These are phyloP conservation scores for Indri indri DNA, from an alignment of 2,113 vertebrate species.

Conservation along the genomic window DNA sequence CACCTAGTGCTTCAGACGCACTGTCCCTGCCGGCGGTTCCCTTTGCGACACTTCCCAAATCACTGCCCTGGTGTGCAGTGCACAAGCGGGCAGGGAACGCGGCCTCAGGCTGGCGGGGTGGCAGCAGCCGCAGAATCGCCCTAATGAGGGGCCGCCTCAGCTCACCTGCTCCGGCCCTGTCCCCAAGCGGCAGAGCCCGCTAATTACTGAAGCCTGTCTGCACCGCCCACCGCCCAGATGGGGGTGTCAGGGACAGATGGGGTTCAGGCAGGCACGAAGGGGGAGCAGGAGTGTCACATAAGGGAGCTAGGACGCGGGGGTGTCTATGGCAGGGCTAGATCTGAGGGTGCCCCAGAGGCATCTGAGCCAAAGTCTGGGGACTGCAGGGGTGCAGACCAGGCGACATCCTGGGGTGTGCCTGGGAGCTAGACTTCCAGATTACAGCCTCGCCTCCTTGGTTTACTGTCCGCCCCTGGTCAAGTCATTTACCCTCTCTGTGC, in stretches of 20 bases:
- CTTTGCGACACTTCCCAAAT: not conserved
- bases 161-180: not conserved
- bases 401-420: too few relatives aligned
- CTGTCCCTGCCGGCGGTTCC: not conserved
- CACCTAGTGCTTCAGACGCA: too few relatives aligned
- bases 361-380: not conserved
- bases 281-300: not conserved
- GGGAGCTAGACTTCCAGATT: too few relatives aligned
- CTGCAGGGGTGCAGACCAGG: too few relatives aligned
- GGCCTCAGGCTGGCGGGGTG: not conserved
- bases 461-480: not conserved
- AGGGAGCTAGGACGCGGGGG: not conserved
- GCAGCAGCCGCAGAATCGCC: not conserved
- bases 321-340: not conserved
- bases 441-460: not conserved
- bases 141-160: not conserved
- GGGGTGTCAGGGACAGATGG: slow-evolving; percentile 26
- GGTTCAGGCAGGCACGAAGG: not conserved
- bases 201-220: slow-evolving; percentile 17
- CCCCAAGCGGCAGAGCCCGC: not conserved
- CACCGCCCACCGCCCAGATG: slow-evolving; percentile 2
- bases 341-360: not conserved
- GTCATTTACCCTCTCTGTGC: not conserved
- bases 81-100: not conserved
- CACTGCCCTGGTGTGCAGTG: not conserved